Percentiles rank a stretch among this genome's conserved stretches.
Evolutionary conservation across 2,113 vertebrate species (phyloP).

Genomic region (Merops nubicus): DNA sequence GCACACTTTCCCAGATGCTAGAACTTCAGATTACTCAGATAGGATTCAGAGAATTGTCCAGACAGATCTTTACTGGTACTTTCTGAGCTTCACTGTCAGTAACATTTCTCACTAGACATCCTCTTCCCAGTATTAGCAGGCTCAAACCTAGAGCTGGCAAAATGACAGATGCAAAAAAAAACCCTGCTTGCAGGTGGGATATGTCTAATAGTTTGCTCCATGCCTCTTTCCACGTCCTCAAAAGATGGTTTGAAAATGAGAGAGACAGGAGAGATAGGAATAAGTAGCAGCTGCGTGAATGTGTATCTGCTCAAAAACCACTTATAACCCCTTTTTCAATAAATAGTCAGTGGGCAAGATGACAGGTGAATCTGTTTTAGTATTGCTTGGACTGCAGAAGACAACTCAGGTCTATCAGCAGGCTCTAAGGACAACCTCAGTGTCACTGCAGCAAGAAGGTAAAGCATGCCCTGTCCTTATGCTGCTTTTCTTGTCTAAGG

Average conservation of each 20-base stretch:
- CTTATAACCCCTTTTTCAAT: not conserved
- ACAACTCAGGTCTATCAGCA: not conserved
- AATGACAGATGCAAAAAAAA: not conserved
- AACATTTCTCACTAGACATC: not conserved
- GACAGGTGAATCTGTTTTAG: not conserved
- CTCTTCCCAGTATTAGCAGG: not conserved
- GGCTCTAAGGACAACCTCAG: not conserved
- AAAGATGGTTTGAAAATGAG: not conserved
- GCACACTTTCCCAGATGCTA: not conserved
- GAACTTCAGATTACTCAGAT: not conserved
- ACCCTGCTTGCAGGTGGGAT: not conserved
- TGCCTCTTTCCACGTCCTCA: not conserved
- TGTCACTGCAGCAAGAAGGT: not conserved
- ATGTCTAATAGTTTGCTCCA: not conserved
- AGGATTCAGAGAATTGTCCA: not conserved
- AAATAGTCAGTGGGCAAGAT: not conserved
- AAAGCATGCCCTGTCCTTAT: not conserved
- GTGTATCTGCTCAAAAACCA: not conserved
- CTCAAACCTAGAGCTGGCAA: not conserved
- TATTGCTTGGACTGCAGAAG: not conserved
- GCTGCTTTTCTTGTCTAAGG: not conserved
- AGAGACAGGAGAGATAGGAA: not conserved
- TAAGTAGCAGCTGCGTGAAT: not conserved
- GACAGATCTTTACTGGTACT: not conserved
- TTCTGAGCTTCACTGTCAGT: not conserved